Conservation (phyloP, 1,140 invertebrate species). For the Homarus americanus region DNA sequence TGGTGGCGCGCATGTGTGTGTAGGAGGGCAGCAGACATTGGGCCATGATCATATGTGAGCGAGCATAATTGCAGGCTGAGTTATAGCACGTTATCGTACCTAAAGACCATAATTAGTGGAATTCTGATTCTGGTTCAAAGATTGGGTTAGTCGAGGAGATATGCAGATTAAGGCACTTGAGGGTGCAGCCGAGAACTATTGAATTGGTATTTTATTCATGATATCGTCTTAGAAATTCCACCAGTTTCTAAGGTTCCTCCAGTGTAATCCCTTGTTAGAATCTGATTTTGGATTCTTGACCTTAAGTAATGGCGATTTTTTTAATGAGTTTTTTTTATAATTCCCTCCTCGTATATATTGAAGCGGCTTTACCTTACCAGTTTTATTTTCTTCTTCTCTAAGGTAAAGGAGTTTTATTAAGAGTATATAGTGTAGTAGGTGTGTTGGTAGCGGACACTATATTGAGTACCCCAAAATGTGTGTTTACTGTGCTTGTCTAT, state of each 20-base stretch:
- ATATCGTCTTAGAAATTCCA: slow-evolving; percentile 25
- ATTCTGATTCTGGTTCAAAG: slow-evolving; percentile 47
- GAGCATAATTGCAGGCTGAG: slow-evolving; percentile 31
- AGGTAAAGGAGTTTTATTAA: neutral
- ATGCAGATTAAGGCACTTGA: slow-evolving; percentile 45
- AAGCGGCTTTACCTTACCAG: neutral
- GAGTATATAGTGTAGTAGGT: no score
- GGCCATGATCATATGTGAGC: slow-evolving; percentile 20
- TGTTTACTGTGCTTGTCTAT: no score
- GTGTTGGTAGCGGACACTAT: no score
- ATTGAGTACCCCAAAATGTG: no score
- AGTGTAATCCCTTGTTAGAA: slow-evolving; percentile 21
- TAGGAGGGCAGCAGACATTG: neutral
- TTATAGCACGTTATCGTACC: slow-evolving; percentile 33
- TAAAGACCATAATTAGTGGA: slow-evolving; percentile 49
- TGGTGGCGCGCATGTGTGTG: neutral
- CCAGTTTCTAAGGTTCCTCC: neutral
- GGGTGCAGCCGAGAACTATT: slow-evolving; percentile 51
- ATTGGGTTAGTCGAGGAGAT: slow-evolving; percentile 42
- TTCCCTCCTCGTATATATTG: neutral
- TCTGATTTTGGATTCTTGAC: slow-evolving; percentile 1
- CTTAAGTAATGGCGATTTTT: neutral
- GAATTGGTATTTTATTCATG: slow-evolving; percentile 60
- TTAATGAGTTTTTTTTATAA: neutral
- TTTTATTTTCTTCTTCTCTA: no score